phyloP scores from a whole-genome alignment of 1,140 invertebrate genomes.

The Drosophila persimilis region DNA sequence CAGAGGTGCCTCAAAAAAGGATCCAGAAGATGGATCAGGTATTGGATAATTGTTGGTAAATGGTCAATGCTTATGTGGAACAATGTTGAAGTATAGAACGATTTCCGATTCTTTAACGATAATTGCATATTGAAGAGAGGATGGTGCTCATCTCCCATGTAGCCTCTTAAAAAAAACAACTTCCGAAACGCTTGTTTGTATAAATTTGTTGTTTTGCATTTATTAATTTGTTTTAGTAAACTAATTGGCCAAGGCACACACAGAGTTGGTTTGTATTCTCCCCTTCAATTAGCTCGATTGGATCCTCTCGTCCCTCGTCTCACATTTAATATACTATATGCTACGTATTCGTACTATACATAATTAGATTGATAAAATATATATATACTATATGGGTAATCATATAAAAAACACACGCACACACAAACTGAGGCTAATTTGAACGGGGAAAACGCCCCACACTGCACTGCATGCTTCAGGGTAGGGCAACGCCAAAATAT shows the following conservation, averaged over 20 bases:
- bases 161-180: background rate
- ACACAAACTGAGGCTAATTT: conserved; percentile 45
- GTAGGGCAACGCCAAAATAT: conserved; percentile 41
- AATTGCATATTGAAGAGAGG: too few relatives aligned
- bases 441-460: conserved; percentile 24
- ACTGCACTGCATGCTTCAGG: too few relatives aligned
- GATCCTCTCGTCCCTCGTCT: conserved; percentile 13
- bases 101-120: too few relatives aligned
- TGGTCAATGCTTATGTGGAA: too few relatives aligned
- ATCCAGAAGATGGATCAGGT: too few relatives aligned
- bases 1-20: too few relatives aligned
- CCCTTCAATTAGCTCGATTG: conserved; percentile 35
- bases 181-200: conserved; percentile 17
- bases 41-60: too few relatives aligned
- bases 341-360: conserved; percentile 18
- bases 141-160: background rate
- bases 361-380: background rate
- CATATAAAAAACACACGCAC: conserved; percentile 43
- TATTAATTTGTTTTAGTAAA: conserved; percentile 78
- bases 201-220: conserved; percentile 65
- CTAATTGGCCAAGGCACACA: conserved; percentile 74
- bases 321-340: conserved; percentile 37
- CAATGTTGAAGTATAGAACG: too few relatives aligned
- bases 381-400: conserved; percentile 16
- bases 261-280: conserved; percentile 47